These are phyloP conservation scores for Melopsittacus undulatus DNA, from an alignment of 2,797 vertebrate genomes.

Conservation along the genomic window DNA sequence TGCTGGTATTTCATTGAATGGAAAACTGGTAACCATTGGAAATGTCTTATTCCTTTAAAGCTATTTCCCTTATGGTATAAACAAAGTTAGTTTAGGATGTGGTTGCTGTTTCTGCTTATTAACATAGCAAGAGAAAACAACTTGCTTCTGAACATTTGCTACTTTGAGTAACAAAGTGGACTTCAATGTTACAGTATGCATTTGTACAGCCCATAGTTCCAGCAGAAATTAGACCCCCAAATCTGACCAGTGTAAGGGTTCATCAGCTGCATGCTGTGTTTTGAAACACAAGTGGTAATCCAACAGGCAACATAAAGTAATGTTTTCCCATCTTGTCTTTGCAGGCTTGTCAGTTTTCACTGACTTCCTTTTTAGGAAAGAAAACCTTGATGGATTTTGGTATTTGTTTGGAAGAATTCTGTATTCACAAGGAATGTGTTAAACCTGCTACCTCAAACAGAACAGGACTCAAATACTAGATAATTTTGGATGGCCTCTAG, in stretches of 20 bases:
- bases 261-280: not conserved
- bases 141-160: not conserved
- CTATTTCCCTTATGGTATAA: not conserved
- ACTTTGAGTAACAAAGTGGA: not conserved
- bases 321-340: not conserved
- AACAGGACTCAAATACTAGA: not conserved
- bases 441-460: not conserved
- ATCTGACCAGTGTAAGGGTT: not conserved
- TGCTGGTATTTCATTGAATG: not conserved
- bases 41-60: not conserved
- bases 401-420: not conserved
- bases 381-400: rapidly evolving
- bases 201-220: not conserved
- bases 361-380: not conserved
- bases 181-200: not conserved
- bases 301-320: not conserved
- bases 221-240: not conserved
- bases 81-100: not conserved
- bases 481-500: not conserved
- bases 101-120: not conserved
- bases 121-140: not conserved
- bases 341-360: not conserved
- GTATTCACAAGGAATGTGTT: not conserved
- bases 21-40: not conserved
- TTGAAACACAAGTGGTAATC: not conserved